Evolutionary conservation across 1,140 invertebrate genomes (phyloP).

Genomic region (Megalonaias nervosa): DNA sequence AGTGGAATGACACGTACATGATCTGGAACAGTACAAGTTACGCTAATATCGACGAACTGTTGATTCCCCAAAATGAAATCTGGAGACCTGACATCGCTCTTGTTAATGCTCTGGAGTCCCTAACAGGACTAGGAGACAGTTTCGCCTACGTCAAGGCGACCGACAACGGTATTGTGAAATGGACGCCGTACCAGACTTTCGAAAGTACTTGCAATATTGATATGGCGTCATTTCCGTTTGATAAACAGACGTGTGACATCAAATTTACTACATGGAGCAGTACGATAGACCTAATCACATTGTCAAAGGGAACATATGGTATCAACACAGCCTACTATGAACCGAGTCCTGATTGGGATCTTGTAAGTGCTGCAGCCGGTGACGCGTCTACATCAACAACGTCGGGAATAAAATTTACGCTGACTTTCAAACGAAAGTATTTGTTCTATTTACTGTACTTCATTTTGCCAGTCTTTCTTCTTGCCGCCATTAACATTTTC

Average conservation of each 20-base stretch:
- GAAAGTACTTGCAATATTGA: conserved; percentile 29
- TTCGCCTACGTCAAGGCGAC: conserved; percentile 23
- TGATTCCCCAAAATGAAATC: conserved; percentile 23
- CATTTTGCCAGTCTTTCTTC: conserved; percentile 24
- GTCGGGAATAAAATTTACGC: conserved; percentile 28
- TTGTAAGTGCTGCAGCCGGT: background rate
- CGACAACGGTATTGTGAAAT: conserved; percentile 16
- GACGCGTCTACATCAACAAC: conserved; percentile 3
- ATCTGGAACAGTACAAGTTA: conserved; percentile 77
- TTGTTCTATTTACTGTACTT: conserved; percentile 29
- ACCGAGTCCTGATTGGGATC: conserved; percentile 21
- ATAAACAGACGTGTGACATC: conserved; percentile 28
- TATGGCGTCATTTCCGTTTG: conserved; percentile 34
- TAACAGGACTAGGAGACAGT: conserved; percentile 25
- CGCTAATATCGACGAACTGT: conserved; percentile 64
- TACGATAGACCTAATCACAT: conserved; percentile 2
- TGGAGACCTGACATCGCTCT: conserved; percentile 44
- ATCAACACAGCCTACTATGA: conserved; percentile 6
- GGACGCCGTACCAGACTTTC: conserved; percentile 33
- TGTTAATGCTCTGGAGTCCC: conserved; percentile 24
- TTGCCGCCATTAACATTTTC: conserved; percentile 22
- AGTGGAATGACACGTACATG: conserved; percentile 35
- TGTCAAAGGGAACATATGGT: conserved; percentile 4
- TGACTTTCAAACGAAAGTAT: conserved; percentile 28
- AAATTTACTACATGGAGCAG: conserved; percentile 34